Evolutionary conservation across 2,113 vertebrate species (phyloP), one percentile per base, ranked within the genome.

Genomic region (Otis tarda): DNA sequence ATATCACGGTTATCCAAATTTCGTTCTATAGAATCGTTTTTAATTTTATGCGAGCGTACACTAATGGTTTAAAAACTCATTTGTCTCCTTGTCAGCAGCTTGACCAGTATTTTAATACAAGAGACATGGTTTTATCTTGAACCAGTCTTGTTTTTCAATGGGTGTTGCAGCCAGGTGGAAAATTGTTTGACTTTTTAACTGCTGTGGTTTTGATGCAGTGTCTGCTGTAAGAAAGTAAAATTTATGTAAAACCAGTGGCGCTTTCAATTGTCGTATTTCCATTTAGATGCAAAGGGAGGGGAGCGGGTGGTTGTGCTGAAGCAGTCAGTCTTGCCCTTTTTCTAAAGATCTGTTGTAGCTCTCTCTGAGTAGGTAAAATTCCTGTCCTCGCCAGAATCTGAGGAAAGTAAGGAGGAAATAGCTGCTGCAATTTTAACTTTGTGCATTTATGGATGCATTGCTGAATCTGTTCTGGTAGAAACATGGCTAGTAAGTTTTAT

Each of bases 21-120:
- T 81, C 55, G 78, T 95, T 80, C 69, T 56, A 55, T 55, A 37
- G 63, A 89, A 68, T 55, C 1, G 3, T 69, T 90, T 80, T 90
- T 90, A 97, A 91, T 94, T 91, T 93, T 94, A 31, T 61, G 33
- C 19, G 6, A 83, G 33, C 7, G 3, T 79, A 47, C 57, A 13
- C 77, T 92, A 87, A 93, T 88, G 87, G 73, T 77, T 95, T 95
- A 95, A 95, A 93, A 88, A 64, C 69, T 94, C 77, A 87, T 95
- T 94, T 96, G 22, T 91, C 83, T 89, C 55, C 76, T 93, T 93
- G 89, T 93, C 96, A 77, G 80, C 63, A 86, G 78, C 83, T 94
- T 96, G 92, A 93, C 93, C 56, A 9, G 73, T 78, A 65, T 95
- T 95, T 89, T 94, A 93, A 71, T 89, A 74, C 47, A 61, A 69